Percentiles rank a stretch among this genome's conserved stretches.
Evolutionary conservation across 2,113 vertebrate species (phyloP).

Genomic region (Catharus minimus): DNA sequence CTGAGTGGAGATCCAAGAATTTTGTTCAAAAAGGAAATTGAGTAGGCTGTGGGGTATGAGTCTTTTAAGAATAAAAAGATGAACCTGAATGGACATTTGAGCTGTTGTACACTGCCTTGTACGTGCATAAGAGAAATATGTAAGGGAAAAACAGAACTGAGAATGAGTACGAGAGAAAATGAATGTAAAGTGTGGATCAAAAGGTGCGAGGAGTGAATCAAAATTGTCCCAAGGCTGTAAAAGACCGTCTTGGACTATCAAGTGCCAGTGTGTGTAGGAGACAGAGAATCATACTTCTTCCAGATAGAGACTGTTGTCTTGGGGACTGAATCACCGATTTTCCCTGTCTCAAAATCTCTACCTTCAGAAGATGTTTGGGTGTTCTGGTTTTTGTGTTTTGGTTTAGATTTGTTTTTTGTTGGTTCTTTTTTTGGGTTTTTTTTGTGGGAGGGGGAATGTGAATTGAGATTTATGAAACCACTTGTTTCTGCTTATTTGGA

Average conservation of each 20-base stretch:
- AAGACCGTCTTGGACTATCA: neutral
- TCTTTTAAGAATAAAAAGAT: neutral
- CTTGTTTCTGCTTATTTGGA: slow-evolving; percentile 27
- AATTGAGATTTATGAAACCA: neutral
- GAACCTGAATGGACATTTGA: neutral
- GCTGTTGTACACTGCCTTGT: neutral
- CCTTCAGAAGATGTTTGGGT: neutral
- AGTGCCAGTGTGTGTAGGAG: neutral
- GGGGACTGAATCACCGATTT: neutral
- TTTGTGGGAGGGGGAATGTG: neutral
- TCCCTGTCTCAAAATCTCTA: neutral
- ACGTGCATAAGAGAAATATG: neutral
- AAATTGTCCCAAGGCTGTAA: neutral
- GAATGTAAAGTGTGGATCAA: neutral
- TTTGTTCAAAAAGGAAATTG: neutral
- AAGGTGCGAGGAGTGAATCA: neutral
- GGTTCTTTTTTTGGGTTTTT: neutral
- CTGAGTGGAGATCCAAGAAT: neutral
- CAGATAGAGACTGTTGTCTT: neutral
- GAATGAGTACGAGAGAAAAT: neutral
- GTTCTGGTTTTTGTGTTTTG: neutral
- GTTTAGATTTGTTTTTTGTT: neutral
- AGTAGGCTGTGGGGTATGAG: neutral
- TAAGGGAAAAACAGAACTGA: neutral
- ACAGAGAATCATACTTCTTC: neutral